Base-by-base conservation (phyloP, 2,113 vertebrate species). In the Pygathrix nemaeus region DNA sequence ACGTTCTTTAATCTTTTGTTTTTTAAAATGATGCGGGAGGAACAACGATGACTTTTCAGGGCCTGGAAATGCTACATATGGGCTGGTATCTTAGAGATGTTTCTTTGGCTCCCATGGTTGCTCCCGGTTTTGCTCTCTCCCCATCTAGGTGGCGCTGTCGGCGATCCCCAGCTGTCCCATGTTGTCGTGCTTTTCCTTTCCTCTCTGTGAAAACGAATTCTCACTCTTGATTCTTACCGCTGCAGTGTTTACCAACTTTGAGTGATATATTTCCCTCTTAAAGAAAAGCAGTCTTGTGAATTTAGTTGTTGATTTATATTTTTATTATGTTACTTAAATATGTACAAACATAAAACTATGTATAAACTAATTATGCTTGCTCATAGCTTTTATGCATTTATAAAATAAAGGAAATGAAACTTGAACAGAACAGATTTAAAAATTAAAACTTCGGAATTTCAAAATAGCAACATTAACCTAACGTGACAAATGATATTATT, bases 361-460 rank as follows among this genome's bases (percentile, higher is more conserved):
- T 78, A 35, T 80, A 82, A 78, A 76, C 12, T 68, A 61, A 90
- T 80, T 72, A 38, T 61, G 6, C 23, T 75, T 66, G 11, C 7
- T 35, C n/a, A 9, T 38, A 80, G 23, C 55, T 86, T 75, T 82
- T 38, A 25, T 80, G 45, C 50, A 88, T 50, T 57, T 66, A 43
- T 79, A 81, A 72, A 84, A 66, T 66, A 57, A 59, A 75, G 23
- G 90, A 81, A 94, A 73, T 85, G 40, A 68, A 82, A 72, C 73
- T 92, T 52, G n/a, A 91, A 84, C 14, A 73, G 78, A 80, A 32
- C 20, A 96, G 23, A 81, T 57, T 93, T 78, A 79, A 91, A 50
- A 83, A 10, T 72, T 84, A 93, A 48, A 89, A 55, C 9, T 72
- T 75, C 27, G 85, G 48, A 78, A 59, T 96, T 93, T 95, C 59